These are phyloP conservation scores for Atethmia centrago DNA, from an alignment of 2,888 invertebrate genomes.

Conservation along the genomic window DNA sequence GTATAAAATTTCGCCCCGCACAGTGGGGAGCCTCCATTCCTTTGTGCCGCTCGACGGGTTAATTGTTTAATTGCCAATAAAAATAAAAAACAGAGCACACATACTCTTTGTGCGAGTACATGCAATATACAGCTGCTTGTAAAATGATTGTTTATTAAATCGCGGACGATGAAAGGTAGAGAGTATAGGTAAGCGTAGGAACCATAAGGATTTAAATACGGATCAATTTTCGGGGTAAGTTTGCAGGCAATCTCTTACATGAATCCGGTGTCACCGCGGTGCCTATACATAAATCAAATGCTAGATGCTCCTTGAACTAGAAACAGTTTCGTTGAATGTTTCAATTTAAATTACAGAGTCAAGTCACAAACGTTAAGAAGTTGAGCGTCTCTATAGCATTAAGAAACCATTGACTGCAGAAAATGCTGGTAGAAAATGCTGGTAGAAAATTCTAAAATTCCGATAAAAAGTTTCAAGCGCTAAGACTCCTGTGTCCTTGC, in stretches of 20 bases:
- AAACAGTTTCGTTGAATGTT: constrained; percentile 31
- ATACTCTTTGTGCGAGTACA: constrained; percentile 67
- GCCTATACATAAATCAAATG: constrained; percentile 24
- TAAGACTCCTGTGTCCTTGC: constrained; percentile 5
- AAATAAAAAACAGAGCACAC: constrained; percentile 85
- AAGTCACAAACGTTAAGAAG: constrained; percentile 18
- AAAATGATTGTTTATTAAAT: constrained; percentile 58
- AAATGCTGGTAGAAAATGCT: constrained; percentile 8
- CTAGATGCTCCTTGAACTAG: constrained; percentile 1
- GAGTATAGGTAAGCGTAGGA: background rate
- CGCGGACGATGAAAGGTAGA: constrained; percentile 42
- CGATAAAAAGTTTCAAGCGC: constrained; percentile 8
- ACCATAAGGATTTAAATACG: constrained; percentile 21
- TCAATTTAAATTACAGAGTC: constrained; percentile 48
- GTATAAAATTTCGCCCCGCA: constrained; percentile 87
- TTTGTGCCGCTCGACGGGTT: constrained; percentile 86
- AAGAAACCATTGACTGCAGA: constrained; percentile 32
- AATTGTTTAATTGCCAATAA: constrained; percentile 90
- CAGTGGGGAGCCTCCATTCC: constrained; percentile 78
- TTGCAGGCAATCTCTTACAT: background rate
- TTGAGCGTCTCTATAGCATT: constrained; percentile 22
- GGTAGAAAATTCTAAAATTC: constrained; percentile 18
- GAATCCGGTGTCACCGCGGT: background rate
- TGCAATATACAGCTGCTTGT: constrained; percentile 75
- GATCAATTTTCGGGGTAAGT: constrained; percentile 7